phyloP scores from a whole-genome alignment of 2,797 vertebrate genomes.

The Bufotes viridis region DNA sequence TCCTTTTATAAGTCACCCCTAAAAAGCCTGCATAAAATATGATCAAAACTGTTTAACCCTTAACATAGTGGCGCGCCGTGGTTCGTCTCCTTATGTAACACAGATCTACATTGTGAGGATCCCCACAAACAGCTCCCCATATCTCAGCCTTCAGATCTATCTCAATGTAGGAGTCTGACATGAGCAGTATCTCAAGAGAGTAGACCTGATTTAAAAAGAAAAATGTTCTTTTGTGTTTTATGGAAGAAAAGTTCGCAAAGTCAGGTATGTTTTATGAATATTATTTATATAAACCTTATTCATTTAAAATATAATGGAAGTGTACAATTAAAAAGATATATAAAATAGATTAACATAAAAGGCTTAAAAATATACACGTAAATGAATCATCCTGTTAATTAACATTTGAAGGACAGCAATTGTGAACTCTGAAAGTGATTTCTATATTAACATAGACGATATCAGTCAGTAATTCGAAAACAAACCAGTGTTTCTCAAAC shows the following conservation, averaged over 20 bases:
- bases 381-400: background rate
- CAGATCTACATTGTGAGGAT: no score
- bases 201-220: no score
- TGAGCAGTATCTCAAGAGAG: no score
- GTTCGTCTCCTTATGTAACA: no score
- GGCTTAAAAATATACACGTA: background rate
- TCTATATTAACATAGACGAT: background rate
- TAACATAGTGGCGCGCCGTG: no score
- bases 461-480: background rate
- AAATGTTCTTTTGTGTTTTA: background rate
- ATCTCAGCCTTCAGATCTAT: no score
- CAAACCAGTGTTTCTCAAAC: no score
- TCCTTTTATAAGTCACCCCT: no score
- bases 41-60: no score
- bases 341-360: background rate
- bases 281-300: background rate
- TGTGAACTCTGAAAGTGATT: background rate
- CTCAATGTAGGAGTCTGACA: no score
- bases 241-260: background rate
- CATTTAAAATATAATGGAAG: background rate
- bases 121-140: no score
- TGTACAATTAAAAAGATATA: background rate
- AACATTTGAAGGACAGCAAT: background rate
- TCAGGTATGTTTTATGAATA: background rate
- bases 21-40: no score